Evolutionary conservation across 2,888 invertebrate species (phyloP).

Genomic region (Eledone cirrhosa): DNA sequence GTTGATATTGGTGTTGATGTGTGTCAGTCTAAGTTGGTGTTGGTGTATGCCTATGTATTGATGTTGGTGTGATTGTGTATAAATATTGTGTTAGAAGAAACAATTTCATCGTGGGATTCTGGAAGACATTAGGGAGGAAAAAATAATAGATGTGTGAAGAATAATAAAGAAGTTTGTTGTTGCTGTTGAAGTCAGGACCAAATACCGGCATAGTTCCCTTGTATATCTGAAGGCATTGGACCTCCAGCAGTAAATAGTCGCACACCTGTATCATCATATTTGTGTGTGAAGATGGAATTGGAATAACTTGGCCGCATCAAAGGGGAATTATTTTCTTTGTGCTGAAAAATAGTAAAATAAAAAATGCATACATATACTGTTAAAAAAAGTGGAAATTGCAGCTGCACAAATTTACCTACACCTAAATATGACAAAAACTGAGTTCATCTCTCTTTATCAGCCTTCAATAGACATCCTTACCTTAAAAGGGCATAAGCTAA

Average conservation of each 20-base stretch:
- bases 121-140: neutral
- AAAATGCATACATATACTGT: neutral
- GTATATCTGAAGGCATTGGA: constrained; percentile 87
- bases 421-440: too few species aligned
- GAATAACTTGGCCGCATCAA: constrained; percentile 79
- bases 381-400: neutral
- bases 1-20: too few species aligned
- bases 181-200: constrained; percentile 76
- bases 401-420: too few species aligned
- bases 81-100: too few species aligned
- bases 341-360: too few species aligned
- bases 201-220: constrained; percentile 93
- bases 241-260: constrained; percentile 94
- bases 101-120: too few species aligned
- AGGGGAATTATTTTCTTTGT: constrained; percentile 61
- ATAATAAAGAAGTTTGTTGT: neutral
- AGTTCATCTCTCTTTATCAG: too few species aligned
- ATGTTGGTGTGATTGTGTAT: too few species aligned
- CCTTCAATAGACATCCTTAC: too few species aligned
- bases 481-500: too few species aligned
- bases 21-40: too few species aligned
- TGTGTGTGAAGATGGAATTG: constrained; percentile 91
- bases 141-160: neutral
- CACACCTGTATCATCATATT: constrained; percentile 91
- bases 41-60: too few species aligned